phyloP scores from a whole-genome alignment of 2,797 vertebrate species.

The Erpetoichthys calabaricus region DNA sequence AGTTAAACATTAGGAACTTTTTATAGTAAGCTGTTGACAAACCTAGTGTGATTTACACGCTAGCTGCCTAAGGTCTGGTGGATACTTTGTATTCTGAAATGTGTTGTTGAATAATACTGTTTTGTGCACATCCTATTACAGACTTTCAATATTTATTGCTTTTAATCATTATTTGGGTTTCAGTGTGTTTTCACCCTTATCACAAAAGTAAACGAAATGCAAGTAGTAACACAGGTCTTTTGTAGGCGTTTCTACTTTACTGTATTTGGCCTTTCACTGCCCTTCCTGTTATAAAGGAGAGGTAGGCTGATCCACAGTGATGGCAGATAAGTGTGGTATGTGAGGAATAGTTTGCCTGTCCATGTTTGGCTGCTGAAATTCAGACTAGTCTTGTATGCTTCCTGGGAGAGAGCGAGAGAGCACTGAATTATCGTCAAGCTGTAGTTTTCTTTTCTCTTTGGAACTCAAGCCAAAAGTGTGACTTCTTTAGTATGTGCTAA shows the following conservation, averaged over 20 bases:
- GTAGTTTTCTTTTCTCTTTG: slow-evolving; percentile 20
- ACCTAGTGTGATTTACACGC: too few relatives aligned
- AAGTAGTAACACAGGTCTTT: slow-evolving; percentile 32
- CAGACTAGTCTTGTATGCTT: slow-evolving; percentile 8
- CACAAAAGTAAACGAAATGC: slow-evolving; percentile 27
- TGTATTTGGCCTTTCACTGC: slow-evolving; percentile 11
- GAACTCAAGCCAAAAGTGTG: slow-evolving; percentile 26
- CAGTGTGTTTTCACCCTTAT: too few relatives aligned
- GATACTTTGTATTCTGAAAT: too few relatives aligned
- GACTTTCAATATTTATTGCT: too few relatives aligned
- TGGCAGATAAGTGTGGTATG: slow-evolving; percentile 32
- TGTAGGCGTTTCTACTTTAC: slow-evolving; percentile 17
- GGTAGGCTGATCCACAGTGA: slow-evolving; percentile 19
- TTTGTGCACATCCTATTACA: too few relatives aligned
- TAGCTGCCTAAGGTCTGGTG: too few relatives aligned
- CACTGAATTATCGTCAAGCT: slow-evolving; percentile 15
- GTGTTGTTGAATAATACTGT: too few relatives aligned
- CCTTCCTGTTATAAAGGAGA: slow-evolving; percentile 19
- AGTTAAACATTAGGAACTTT: too few relatives aligned
- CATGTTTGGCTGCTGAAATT: slow-evolving; percentile 17
- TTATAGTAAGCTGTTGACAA: too few relatives aligned
- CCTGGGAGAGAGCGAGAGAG: slow-evolving; percentile 16
- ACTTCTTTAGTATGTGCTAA: slow-evolving; percentile 26
- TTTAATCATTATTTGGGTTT: too few relatives aligned
- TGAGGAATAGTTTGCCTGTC: slow-evolving; percentile 16